Percentiles rank a stretch among this genome's conserved stretches.
Evolutionary conservation across 2,888 invertebrate genomes (phyloP).

Genomic region (Polymixis flavicincta): DNA sequence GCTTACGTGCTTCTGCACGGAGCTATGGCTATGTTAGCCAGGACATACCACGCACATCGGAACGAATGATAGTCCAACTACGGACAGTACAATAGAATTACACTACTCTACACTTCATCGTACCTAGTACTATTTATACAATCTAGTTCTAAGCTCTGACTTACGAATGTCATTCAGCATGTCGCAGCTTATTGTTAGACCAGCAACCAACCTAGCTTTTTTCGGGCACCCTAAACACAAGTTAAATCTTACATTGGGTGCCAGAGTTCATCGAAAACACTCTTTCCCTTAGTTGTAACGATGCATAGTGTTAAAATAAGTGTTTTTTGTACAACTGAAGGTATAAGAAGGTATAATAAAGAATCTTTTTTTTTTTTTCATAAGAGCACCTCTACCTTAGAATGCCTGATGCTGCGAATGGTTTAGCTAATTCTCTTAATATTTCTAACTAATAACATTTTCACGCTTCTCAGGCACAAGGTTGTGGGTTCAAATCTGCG

Average conservation of each 20-base stretch:
- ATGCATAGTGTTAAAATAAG: too few relatives aligned
- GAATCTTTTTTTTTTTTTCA: too few relatives aligned
- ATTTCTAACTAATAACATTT: not conserved
- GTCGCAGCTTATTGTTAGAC: not conserved
- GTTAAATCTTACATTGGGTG: too few relatives aligned
- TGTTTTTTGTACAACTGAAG: too few relatives aligned
- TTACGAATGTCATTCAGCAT: not conserved
- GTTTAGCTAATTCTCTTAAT: not conserved
- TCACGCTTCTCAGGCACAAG: not conserved
- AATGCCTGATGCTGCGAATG: not conserved
- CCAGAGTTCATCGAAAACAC: too few relatives aligned
- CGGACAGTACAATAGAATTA: too few relatives aligned
- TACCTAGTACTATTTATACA: not conserved
- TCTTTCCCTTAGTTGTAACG: too few relatives aligned
- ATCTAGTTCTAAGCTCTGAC: too few relatives aligned
- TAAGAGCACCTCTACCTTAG: too few relatives aligned
- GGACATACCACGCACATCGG: not conserved
- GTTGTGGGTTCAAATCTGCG: not conserved
- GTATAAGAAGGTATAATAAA: too few relatives aligned
- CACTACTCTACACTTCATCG: not conserved
- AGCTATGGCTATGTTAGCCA: not conserved
- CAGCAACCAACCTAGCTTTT: not conserved
- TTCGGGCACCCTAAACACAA: too few relatives aligned
- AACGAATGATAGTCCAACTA: not conserved
- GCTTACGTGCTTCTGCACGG: not conserved